phyloP scores from a whole-genome alignment of 2,113 vertebrate species.

The Caretta caretta region DNA sequence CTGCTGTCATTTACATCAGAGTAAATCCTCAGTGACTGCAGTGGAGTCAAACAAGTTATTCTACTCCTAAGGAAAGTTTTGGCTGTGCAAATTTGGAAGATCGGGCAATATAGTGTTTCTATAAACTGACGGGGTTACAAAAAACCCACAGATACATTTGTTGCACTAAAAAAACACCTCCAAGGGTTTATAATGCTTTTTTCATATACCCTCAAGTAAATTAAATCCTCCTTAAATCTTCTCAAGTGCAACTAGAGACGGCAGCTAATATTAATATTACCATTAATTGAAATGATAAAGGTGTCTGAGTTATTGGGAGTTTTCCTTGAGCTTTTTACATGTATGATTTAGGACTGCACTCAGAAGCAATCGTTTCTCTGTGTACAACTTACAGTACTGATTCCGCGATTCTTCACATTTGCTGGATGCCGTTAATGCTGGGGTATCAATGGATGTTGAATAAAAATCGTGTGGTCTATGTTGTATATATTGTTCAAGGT shows the following conservation, averaged over 20 bases:
- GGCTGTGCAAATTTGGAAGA: background rate
- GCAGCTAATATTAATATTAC: slow-evolving; percentile 1
- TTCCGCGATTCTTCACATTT: rapidly evolving
- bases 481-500: rapidly evolving
- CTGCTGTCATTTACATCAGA: background rate
- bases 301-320: rapidly evolving
- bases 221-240: slow-evolving; percentile 40
- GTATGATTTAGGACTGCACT: background rate
- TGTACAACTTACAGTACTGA: background rate
- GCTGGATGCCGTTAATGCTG: background rate
- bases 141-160: rapidly evolving
- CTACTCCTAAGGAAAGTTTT: background rate
- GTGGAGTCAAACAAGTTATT: background rate
- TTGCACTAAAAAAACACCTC: background rate
- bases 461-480: rapidly evolving
- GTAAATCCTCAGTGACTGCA: background rate
- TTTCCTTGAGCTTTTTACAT: background rate
- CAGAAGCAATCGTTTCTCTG: background rate
- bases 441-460: background rate
- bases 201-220: background rate
- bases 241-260: background rate
- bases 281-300: background rate
- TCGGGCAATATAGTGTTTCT: background rate
- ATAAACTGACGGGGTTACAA: background rate
- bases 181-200: background rate